phyloP scores from a whole-genome alignment of 2,888 invertebrate species.

The Spodoptera exigua region DNA sequence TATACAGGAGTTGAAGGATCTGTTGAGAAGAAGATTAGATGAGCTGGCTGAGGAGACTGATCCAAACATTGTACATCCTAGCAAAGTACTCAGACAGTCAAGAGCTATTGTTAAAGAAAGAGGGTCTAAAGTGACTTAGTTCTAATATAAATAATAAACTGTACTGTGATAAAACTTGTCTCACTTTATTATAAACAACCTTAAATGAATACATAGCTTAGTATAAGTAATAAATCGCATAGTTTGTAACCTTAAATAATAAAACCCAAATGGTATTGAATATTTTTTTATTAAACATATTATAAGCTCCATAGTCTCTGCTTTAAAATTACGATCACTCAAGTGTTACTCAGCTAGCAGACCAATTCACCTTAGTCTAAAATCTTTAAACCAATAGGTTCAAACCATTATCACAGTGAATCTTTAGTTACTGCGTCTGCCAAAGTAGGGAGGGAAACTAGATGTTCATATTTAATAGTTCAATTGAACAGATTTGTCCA shows the following conservation, averaged over 20 bases:
- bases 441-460: slow-evolving; percentile 24
- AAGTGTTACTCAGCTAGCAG: slow-evolving; percentile 34
- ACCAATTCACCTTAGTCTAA: slow-evolving; percentile 35
- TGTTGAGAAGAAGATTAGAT: slow-evolving; percentile 91
- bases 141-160: slow-evolving; percentile 21
- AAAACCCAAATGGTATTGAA: slow-evolving; percentile 50
- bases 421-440: slow-evolving; percentile 35
- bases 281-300: slow-evolving; percentile 66
- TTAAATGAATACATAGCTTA: slow-evolving; percentile 29
- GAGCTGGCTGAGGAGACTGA: slow-evolving; percentile 89
- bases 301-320: slow-evolving; percentile 65
- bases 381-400: slow-evolving; percentile 57
- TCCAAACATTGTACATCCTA: slow-evolving; percentile 81
- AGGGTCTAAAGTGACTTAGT: slow-evolving; percentile 88
- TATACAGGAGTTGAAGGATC: slow-evolving; percentile 89
- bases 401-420: slow-evolving; percentile 68
- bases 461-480: no score
- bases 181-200: slow-evolving; percentile 43
- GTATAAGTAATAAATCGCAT: slow-evolving; percentile 22
- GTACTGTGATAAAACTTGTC: slow-evolving; percentile 34
- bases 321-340: slow-evolving; percentile 54
- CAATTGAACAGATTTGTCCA: no score
- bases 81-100: slow-evolving; percentile 83
- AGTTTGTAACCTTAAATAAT: slow-evolving; percentile 26
- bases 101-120: slow-evolving; percentile 84